Conservation (phyloP, 2,888 invertebrate species). For the Cacoxenus indagator region DNA sequence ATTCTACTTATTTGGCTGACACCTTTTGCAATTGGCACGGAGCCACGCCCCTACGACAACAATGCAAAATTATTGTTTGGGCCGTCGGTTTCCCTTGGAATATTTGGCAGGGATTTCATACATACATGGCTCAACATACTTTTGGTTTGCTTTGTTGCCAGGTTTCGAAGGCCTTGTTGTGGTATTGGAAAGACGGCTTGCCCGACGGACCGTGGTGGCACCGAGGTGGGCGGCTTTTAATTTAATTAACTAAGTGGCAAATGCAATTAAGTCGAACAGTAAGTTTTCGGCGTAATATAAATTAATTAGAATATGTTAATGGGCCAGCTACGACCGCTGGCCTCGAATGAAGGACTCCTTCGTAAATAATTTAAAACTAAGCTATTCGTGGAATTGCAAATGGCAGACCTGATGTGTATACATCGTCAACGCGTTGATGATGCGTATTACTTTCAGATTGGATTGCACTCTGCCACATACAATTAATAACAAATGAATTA, state of each 20-base stretch:
- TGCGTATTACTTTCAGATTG: too few relatives aligned
- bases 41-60: neutral
- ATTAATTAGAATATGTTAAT: slow-evolving; percentile 63
- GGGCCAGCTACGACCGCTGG: slow-evolving; percentile 30
- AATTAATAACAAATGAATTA: neutral
- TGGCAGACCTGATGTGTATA: neutral
- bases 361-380: slow-evolving; percentile 6
- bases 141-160: neutral
- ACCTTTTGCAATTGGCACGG: neutral
- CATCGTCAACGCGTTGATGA: too few relatives aligned
- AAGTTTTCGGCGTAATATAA: slow-evolving; percentile 61
- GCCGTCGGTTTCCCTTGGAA: neutral
- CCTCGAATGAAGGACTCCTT: neutral
- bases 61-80: neutral
- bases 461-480: neutral
- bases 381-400: neutral
- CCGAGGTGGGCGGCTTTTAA: slow-evolving; percentile 50
- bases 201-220: too few relatives aligned
- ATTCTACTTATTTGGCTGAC: neutral
- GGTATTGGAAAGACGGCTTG: too few relatives aligned
- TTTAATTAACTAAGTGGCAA: slow-evolving; percentile 61
- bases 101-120: neutral
- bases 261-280: slow-evolving; percentile 55
- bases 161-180: neutral
- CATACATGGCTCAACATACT: neutral